These are phyloP conservation scores for Nipponia nippon DNA, from an alignment of 2,113 vertebrate genomes.

Conservation along the genomic window DNA sequence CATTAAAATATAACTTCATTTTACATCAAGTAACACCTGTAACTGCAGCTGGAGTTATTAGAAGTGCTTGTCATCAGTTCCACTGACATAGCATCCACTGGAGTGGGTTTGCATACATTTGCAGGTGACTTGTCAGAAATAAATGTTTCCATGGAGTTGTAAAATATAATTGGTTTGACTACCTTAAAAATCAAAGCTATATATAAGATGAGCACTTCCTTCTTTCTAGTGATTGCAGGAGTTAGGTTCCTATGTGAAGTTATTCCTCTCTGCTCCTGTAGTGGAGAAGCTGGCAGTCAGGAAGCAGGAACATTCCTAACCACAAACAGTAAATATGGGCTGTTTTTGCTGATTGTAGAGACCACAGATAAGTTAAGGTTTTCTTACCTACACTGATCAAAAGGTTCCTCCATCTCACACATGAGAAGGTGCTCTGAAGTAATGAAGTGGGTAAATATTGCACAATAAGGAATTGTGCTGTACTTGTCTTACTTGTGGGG, in stretches of 20 bases:
- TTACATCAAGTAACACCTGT: background rate
- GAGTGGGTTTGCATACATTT: background rate
- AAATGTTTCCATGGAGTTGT: background rate
- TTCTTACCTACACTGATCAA: background rate
- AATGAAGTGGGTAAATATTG: background rate
- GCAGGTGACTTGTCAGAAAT: background rate
- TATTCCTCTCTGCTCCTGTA: background rate
- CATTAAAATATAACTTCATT: background rate
- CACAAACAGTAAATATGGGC: background rate
- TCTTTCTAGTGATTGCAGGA: background rate
- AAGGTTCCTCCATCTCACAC: background rate
- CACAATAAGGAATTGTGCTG: background rate
- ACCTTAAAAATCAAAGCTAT: background rate
- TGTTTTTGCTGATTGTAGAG: background rate
- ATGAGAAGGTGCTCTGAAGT: background rate
- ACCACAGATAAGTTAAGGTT: background rate
- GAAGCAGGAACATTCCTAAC: background rate
- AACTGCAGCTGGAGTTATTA: background rate
- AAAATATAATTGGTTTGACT: background rate
- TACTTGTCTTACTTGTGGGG: background rate
- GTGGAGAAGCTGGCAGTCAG: background rate
- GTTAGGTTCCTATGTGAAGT: background rate
- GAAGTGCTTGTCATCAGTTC: background rate
- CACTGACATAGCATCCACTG: background rate
- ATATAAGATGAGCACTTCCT: background rate